phyloP scores from a whole-genome alignment of 2,888 invertebrate species.

The Lasioglossum oenotherae region DNA sequence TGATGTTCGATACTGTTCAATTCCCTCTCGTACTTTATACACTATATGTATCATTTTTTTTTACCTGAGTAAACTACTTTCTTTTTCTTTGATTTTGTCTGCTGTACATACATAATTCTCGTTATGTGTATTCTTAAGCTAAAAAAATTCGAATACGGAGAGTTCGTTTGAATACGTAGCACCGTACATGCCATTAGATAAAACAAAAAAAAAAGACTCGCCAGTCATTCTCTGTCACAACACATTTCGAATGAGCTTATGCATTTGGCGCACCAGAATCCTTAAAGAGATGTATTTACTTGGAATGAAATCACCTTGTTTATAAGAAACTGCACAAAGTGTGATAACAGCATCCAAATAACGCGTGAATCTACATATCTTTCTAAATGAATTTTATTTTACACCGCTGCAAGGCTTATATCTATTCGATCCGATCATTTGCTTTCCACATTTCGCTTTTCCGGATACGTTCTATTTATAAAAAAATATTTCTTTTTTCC shows the following conservation, averaged over 20 bases:
- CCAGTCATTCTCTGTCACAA: conserved; percentile 20
- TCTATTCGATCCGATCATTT: conserved; percentile 33
- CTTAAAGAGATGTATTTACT: conserved; percentile 33
- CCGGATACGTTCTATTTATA: conserved; percentile 9
- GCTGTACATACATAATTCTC: conserved; percentile 29
- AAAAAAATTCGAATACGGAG: conserved; percentile 27
- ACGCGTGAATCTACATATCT: conserved; percentile 35
- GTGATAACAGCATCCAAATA: conserved; percentile 36
- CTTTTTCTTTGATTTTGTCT: conserved; percentile 27
- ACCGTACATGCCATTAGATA: conserved; percentile 32
- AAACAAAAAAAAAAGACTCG: conserved; percentile 23
- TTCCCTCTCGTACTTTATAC: conserved; percentile 43
- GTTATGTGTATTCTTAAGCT: conserved; percentile 22
- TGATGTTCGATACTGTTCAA: conserved; percentile 49
- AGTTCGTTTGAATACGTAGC: conserved; percentile 34
- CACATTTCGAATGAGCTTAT: conserved; percentile 11
- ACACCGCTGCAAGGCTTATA: conserved; percentile 22
- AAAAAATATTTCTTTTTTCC: conserved; percentile 19
- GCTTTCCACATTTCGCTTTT: conserved; percentile 64
- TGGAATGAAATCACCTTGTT: conserved; percentile 58
- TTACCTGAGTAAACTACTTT: conserved; percentile 71
- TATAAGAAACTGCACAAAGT: conserved; percentile 48
- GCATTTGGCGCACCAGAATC: conserved; percentile 10
- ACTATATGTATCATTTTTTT: conserved; percentile 56
- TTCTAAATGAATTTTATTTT: conserved; percentile 47